phyloP scores from a whole-genome alignment of 2,888 invertebrate genomes.

The Drosophila meridionalis region DNA sequence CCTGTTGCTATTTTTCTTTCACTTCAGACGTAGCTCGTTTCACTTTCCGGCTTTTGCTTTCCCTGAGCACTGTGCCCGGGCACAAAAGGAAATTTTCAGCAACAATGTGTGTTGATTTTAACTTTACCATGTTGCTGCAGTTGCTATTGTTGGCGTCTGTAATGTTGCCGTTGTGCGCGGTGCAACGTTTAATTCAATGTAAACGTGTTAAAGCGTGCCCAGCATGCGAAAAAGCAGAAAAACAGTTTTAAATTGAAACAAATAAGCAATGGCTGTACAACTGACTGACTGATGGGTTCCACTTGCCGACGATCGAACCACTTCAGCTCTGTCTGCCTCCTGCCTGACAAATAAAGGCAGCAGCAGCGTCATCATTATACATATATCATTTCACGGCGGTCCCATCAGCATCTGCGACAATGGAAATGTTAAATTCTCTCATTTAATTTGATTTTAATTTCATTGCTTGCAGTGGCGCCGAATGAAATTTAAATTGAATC shows the following conservation, averaged over 20 bases:
- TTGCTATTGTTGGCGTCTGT: constrained; percentile 56
- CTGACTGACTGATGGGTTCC: constrained; percentile 44
- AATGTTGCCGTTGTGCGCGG: constrained; percentile 47
- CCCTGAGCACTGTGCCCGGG: constrained; percentile 31
- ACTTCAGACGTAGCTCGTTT: constrained; percentile 71
- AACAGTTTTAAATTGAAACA: constrained; percentile 66
- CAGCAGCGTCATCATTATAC: constrained; percentile 37
- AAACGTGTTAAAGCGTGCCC: constrained; percentile 75
- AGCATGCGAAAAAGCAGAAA: constrained; percentile 52
- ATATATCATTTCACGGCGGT: constrained; percentile 19
- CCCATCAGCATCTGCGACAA: constrained; percentile 33
- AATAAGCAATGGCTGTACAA: constrained; percentile 47
- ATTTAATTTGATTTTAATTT: constrained; percentile 56
- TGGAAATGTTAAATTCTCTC: constrained; percentile 33
- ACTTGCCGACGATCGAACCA: constrained; percentile 4
- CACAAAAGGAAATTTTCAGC: constrained; percentile 55
- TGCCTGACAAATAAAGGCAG: constrained; percentile 10
- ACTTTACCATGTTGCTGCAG: constrained; percentile 51
- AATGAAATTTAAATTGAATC: constrained; percentile 38
- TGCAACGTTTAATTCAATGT: constrained; percentile 78
- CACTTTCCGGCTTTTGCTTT: constrained; percentile 72
- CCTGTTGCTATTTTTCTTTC: constrained; percentile 72
- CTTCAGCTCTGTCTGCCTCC: not conserved
- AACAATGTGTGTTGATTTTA: constrained; percentile 80
- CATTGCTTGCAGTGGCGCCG: constrained; percentile 8